Conservation (phyloP, 2,888 invertebrate genomes). For the Pimpla rufipes region DNA sequence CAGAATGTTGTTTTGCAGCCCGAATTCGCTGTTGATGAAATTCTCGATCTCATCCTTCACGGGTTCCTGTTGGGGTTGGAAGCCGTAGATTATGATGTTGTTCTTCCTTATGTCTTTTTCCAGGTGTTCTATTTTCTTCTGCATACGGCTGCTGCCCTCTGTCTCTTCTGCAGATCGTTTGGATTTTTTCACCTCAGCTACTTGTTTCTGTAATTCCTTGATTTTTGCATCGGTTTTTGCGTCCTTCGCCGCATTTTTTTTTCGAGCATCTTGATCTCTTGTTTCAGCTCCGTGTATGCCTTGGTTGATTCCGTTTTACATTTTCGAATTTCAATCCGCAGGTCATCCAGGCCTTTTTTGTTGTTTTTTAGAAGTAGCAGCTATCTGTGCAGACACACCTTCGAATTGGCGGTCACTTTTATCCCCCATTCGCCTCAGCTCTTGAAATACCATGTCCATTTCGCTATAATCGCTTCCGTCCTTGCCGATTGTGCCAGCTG, state of each 20-base stretch:
- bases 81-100: conserved; percentile 36
- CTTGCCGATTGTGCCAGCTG: not conserved
- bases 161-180: not conserved
- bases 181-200: not conserved
- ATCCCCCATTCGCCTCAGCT: not conserved
- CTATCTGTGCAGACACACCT: not conserved
- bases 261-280: conserved; percentile 26
- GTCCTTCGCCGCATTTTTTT: conserved; percentile 28
- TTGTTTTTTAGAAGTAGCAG: not conserved
- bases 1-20: conserved; percentile 20
- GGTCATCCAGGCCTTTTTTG: conserved; percentile 26
- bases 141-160: not conserved
- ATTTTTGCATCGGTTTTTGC: conserved; percentile 21
- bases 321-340: conserved; percentile 23
- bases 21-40: conserved; percentile 26
- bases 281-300: conserved; percentile 19
- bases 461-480: not conserved
- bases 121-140: conserved; percentile 29
- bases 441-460: conserved; percentile 20
- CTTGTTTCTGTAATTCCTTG: conserved; percentile 23
- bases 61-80: not conserved
- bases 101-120: conserved; percentile 49
- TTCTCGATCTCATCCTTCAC: conserved; percentile 7
- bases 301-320: conserved; percentile 42
- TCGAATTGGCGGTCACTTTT: not conserved